Evolutionary conservation across 2,113 vertebrate species (phyloP).

Genomic region (Oryzias javanicus): DNA sequence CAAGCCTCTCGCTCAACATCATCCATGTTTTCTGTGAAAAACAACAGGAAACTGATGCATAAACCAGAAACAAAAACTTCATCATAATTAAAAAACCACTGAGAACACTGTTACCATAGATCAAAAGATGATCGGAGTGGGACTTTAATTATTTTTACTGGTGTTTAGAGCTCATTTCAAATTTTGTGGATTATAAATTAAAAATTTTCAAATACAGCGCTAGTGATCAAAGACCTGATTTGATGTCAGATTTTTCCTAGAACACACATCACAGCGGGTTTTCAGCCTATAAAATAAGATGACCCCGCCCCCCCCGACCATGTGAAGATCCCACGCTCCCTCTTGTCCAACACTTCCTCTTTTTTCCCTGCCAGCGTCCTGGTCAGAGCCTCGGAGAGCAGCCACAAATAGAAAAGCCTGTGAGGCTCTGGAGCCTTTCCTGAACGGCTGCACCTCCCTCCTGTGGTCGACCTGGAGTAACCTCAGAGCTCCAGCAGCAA

Average conservation of each 20-base stretch:
- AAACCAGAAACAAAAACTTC: too few species aligned
- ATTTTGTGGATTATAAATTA: too few species aligned
- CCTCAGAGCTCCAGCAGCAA: constrained; percentile 13
- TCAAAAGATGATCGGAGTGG: too few species aligned
- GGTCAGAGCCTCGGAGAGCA: constrained; percentile 1
- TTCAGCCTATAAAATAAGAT: constrained; percentile 8
- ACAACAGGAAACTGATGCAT: too few species aligned
- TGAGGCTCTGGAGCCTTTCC: constrained; percentile 32
- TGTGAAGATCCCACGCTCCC: constrained; percentile 2
- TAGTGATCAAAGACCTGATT: too few species aligned
- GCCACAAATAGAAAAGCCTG: constrained; percentile 39
- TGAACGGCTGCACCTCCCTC: constrained; percentile 23
- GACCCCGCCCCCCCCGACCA: neutral
- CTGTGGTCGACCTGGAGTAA: constrained; percentile 7
- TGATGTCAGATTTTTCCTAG: neutral
- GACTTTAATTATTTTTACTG: too few species aligned
- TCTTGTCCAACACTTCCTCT: constrained; percentile 2
- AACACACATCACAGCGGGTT: neutral
- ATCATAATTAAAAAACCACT: too few species aligned
- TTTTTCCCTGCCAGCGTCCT: neutral
- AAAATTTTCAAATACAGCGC: too few species aligned
- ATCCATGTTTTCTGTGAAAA: too few species aligned
- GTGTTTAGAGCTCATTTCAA: too few species aligned
- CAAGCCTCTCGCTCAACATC: too few species aligned
- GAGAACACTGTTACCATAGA: too few species aligned